Evolutionary conservation across 2,113 vertebrate species (phyloP), one percentile per base, ranked within the genome.

Genomic region (Colaptes auratus): DNA sequence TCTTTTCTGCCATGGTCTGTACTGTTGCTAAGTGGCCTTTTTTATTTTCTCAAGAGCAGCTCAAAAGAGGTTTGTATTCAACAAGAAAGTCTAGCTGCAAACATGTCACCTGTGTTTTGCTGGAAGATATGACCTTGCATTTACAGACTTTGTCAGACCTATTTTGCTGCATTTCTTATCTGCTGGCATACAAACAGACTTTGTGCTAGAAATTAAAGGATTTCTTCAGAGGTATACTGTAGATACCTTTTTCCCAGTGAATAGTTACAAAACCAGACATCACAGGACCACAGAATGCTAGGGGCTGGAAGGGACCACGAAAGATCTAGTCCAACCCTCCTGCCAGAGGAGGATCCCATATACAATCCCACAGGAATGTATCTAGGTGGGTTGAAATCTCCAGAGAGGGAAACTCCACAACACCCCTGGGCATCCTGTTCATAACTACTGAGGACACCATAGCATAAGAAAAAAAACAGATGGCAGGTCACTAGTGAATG

Each of bases 81-180:
- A 31, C 77, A 53, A 65, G 56, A 18, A 16, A 27, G 24, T 56
- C 56, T 70, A 72, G 14, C 59, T 78, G 71, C 50, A 83, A 96
- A 56, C 70, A 48, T 46, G 86, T 89, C 90, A 96, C 79, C 79
- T 74, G 76, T 56, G 53, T 70, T 92, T 60, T 65, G 63, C 73
- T 83, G 55, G 28, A 65, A 91, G 58, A 80, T 31, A 56, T 4
- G 88, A 95, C 89, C 86, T 91, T 92, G 86, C 5, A 2, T 88
- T 95, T 74, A 64, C 36, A 67, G 81, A 91, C 64, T 92, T 4
- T 71, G 84, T 88, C 88, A 84, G 33, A 86, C 69, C 55, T 92
- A 5, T 74, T 92, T 66, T 69, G 60, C 79, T 91, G 85, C 79
- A 88, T 52, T 35, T 93, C 39, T 88, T 69, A 84, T 12, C 66